A percentile compares a stretch with the other conserved stretches of the same genome.
phyloP scores from a whole-genome alignment of 2,888 invertebrate genomes.

The Spilosoma lubricipeda region DNA sequence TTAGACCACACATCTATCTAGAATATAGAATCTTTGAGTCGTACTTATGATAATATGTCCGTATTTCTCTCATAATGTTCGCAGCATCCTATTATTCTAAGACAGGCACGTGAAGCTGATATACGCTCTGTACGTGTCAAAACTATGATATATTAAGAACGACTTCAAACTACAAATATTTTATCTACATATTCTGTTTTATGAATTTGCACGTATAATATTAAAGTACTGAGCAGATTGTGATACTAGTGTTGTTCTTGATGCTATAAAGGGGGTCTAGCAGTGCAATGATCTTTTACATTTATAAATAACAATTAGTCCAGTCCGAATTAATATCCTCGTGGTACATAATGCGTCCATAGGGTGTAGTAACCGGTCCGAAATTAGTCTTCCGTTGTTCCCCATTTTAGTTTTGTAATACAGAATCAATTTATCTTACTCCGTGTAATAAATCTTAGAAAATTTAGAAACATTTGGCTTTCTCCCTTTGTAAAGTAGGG shows the following conservation, averaged over 20 bases:
- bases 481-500: not conserved
- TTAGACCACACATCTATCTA: not conserved
- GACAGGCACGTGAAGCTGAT: not conserved
- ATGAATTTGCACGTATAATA: not conserved
- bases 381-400: not conserved
- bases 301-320: not conserved
- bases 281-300: not conserved
- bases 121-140: not conserved
- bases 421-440: too few species aligned
- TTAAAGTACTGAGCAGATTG: not conserved
- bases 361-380: not conserved
- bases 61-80: not conserved
- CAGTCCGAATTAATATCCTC: not conserved
- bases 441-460: too few species aligned
- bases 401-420: not conserved
- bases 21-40: not conserved
- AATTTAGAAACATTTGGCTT: too few species aligned
- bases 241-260: not conserved
- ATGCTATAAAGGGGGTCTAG: not conserved
- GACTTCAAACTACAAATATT: not conserved
- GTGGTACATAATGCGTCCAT: not conserved
- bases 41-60: not conserved
- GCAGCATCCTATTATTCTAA: not conserved
- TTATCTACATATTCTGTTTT: not conserved
- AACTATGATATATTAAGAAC: not conserved